These are phyloP conservation scores for Cryptocheilus praepositus DNA, from an alignment of 2,888 invertebrate genomes.

Conservation along the genomic window DNA sequence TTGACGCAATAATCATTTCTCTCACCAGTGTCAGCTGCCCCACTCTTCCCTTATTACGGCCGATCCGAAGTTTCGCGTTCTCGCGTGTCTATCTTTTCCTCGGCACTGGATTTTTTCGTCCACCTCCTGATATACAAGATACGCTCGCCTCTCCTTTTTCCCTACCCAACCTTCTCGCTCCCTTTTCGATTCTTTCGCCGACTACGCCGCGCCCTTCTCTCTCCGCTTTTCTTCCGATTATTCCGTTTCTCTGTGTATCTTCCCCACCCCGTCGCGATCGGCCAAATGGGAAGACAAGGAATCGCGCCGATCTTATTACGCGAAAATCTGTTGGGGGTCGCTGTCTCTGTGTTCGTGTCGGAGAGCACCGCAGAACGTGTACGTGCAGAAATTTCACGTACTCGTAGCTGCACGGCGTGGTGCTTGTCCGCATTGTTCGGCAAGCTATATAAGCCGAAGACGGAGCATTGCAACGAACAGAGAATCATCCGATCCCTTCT, in stretches of 20 bases:
- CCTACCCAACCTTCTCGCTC: not conserved
- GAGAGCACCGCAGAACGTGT: not conserved
- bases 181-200: not conserved
- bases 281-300: not conserved
- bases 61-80: not conserved
- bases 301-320: conserved; percentile 31
- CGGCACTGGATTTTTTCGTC: not conserved
- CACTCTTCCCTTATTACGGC: not conserved
- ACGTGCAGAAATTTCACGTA: conserved; percentile 31
- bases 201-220: too few relatives aligned
- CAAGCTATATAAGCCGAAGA: conserved; percentile 62
- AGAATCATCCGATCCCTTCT: conserved; percentile 48
- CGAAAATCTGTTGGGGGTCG: conserved; percentile 48
- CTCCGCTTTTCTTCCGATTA: too few relatives aligned
- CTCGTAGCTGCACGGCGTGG: conserved; percentile 20
- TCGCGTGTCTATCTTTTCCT: conserved; percentile 20
- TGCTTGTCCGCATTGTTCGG: conserved; percentile 54
- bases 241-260: not conserved
- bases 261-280: conserved; percentile 11
- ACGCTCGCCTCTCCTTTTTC: not conserved
- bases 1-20: conserved; percentile 45
- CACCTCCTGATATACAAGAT: not conserved
- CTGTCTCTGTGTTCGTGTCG: conserved; percentile 26
- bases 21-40: conserved; percentile 18
- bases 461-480: conserved; percentile 40